Percentiles rank a stretch among this genome's conserved stretches.
Evolutionary conservation across 2,888 invertebrate species (phyloP).

Genomic region (Rutpela maculata): DNA sequence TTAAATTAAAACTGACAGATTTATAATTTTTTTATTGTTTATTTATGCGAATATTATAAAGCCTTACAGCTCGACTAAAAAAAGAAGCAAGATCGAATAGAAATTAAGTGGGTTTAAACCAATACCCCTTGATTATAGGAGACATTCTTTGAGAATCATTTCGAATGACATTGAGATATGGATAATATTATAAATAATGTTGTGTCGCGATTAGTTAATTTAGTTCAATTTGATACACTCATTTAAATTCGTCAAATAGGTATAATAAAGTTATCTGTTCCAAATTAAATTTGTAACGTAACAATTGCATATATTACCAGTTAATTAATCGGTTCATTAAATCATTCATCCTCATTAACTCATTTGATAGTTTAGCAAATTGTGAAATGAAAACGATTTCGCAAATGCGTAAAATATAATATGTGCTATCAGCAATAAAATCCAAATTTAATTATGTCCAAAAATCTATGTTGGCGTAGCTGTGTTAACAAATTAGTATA

Average conservation of each 20-base stretch:
- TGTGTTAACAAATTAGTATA: conserved; percentile 7
- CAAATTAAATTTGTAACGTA: not conserved
- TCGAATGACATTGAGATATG: too few relatives aligned
- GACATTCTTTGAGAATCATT: too few relatives aligned
- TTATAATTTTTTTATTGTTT: too few relatives aligned
- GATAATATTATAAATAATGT: too few relatives aligned
- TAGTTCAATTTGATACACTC: not conserved
- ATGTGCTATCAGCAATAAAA: conserved; percentile 12
- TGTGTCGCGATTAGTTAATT: not conserved
- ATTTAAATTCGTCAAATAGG: not conserved
- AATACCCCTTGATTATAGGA: too few relatives aligned
- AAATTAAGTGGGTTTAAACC: too few relatives aligned
- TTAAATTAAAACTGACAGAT: too few relatives aligned
- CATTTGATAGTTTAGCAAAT: conserved; percentile 13
- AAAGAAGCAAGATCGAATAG: too few relatives aligned
- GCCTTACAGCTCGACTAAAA: too few relatives aligned
- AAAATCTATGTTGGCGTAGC: conserved; percentile 11
- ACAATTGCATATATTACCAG: conserved; percentile 9
- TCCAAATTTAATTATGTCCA: conserved; percentile 18
- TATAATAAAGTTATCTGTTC: conserved; percentile 5
- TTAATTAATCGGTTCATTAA: conserved; percentile 18
- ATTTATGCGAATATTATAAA: too few relatives aligned
- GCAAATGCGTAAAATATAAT: conserved; percentile 11
- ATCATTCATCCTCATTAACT: conserved; percentile 20
- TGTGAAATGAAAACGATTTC: conserved; percentile 8